Conservation (phyloP, 2,797 vertebrate species). For the Thalassophryne amazonica region DNA sequence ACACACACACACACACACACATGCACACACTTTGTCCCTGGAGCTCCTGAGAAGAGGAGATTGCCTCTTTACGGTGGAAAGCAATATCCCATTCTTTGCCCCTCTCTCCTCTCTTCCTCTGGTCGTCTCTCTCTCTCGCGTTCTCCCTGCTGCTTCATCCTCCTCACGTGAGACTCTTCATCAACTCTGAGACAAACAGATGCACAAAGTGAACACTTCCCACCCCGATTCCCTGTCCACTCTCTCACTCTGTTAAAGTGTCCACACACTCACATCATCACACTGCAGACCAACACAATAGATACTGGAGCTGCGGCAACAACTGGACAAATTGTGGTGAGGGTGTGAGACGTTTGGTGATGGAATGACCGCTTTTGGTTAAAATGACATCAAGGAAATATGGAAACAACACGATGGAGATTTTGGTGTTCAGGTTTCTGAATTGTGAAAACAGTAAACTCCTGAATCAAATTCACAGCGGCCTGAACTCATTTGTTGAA, state of each 20-base stretch:
- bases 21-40: constrained; percentile 34
- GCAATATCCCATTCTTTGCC: constrained; percentile 70
- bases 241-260: constrained; percentile 5
- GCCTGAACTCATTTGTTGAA: too few species aligned
- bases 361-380: too few species aligned
- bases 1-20: constrained; percentile 17
- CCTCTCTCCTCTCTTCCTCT: constrained; percentile 52
- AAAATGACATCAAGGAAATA: too few species aligned
- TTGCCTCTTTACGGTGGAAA: constrained; percentile 75
- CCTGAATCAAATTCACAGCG: too few species aligned
- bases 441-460: too few species aligned
- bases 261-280: constrained; percentile 79
- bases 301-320: too few species aligned
- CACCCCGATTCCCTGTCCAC: background rate
- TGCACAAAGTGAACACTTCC: constrained; percentile 12
- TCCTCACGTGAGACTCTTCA: constrained; percentile 36
- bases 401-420: too few species aligned
- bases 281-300: constrained; percentile 26
- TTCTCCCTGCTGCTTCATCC: constrained; percentile 27
- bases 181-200: constrained; percentile 19
- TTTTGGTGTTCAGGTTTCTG: too few species aligned
- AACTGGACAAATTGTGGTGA: too few species aligned
- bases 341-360: too few species aligned
- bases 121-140: constrained; percentile 48
- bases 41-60: constrained; percentile 54